These are phyloP conservation scores for Drosophila pruinosa DNA, from an alignment of 1,140 invertebrate species.

Conservation along the genomic window DNA sequence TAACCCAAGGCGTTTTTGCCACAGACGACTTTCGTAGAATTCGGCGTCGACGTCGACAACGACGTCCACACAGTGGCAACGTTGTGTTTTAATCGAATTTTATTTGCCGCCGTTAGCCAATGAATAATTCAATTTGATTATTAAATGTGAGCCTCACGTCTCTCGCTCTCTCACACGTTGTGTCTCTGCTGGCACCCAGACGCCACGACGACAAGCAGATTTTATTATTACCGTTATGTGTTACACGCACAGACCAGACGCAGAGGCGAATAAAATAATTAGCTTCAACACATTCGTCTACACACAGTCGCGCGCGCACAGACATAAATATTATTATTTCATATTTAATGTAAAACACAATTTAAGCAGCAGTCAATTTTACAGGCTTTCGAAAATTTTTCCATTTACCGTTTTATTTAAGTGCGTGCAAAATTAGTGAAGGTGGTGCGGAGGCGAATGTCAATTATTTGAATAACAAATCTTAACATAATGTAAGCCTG, in stretches of 20 bases:
- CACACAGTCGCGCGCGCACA: conserved; percentile 4
- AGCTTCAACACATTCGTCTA: conserved; percentile 12
- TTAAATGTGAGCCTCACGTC: conserved; percentile 59
- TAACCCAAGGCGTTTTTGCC: conserved; percentile 66
- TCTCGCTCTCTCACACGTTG: conserved; percentile 19
- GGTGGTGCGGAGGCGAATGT: conserved; percentile 1
- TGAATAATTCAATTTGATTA: conserved; percentile 82
- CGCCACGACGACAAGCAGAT: conserved; percentile 48
- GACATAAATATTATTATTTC: conserved; percentile 1
- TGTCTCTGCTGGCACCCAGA: conserved; percentile 23
- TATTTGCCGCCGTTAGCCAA: conserved; percentile 80
- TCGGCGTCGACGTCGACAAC: conserved; percentile 4
- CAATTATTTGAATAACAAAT: conserved; percentile 41
- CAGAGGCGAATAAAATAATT: conserved; percentile 71
- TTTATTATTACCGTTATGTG: conserved; percentile 76
- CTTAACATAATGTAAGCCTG: conserved; percentile 46
- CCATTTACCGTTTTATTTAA: conserved; percentile 22
- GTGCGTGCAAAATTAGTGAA: conserved; percentile 4
- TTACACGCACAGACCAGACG: conserved; percentile 54
- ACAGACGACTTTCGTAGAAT: conserved; percentile 19
- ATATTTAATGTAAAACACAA: conserved; percentile 7
- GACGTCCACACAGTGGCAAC: conserved; percentile 24
- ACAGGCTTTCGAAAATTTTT: not conserved
- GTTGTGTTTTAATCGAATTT: conserved; percentile 79
- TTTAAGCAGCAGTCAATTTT: conserved; percentile 6